These are phyloP conservation scores for Cassiopea xamachana DNA, from an alignment of 30 jellyfish, hydroid and myxozoan species.

Conservation along the genomic window DNA sequence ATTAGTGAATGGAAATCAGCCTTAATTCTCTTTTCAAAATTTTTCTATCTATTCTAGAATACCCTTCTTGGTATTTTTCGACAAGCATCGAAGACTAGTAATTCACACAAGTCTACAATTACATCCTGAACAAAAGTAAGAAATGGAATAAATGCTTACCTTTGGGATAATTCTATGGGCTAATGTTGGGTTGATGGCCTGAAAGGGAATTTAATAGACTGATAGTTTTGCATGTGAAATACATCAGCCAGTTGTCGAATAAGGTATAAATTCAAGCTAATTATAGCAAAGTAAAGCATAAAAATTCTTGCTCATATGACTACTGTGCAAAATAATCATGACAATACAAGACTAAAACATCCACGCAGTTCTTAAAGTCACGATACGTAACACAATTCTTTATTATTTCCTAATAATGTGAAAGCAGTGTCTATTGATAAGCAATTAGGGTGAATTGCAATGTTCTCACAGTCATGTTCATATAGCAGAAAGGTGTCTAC, in stretches of 20 bases:
- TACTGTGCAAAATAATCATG: too few species aligned
- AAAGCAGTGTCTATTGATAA: background rate
- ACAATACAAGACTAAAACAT: background rate
- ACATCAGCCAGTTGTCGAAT: too few species aligned
- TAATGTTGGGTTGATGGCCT: slow-evolving; percentile 59
- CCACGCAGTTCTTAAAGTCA: background rate
- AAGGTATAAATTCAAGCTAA: too few species aligned
- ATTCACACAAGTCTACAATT: background rate
- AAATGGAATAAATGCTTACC: slow-evolving; percentile 12
- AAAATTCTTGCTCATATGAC: too few species aligned
- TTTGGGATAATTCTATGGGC: slow-evolving; percentile 62
- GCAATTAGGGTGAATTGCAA: background rate
- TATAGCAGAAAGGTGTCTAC: background rate
- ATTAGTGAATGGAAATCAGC: too few species aligned
- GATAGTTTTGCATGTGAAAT: too few species aligned
- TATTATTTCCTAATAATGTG: background rate
- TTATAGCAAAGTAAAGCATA: too few species aligned
- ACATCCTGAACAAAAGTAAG: background rate
- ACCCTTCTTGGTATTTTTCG: too few species aligned
- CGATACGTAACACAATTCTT: background rate
- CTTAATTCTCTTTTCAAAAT: too few species aligned
- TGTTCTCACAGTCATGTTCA: background rate
- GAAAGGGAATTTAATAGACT: background rate
- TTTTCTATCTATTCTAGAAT: too few species aligned
- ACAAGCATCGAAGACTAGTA: too few species aligned